phyloP scores from a whole-genome alignment of 2,888 invertebrate species.

The Formica aserva region DNA sequence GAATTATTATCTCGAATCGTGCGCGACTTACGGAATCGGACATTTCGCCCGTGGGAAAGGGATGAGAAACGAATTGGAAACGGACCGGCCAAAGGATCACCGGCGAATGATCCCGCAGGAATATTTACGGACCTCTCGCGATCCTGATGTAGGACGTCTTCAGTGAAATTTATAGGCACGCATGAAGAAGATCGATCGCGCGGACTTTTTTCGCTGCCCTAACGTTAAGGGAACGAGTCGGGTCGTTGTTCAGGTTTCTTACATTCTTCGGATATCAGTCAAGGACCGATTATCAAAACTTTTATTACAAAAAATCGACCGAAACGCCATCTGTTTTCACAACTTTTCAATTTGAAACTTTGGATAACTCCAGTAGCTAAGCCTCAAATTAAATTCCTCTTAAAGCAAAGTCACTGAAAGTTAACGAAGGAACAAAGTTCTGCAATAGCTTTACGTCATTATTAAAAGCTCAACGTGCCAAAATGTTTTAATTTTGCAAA shows the following conservation, averaged over 20 bases:
- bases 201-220: conserved; percentile 19
- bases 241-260: neutral
- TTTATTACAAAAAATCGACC: conserved; percentile 7
- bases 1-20: conserved; percentile 60
- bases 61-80: conserved; percentile 44
- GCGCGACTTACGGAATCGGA: conserved; percentile 60
- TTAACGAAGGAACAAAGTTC: conserved; percentile 53
- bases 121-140: conserved; percentile 40
- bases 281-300: neutral
- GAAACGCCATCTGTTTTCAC: conserved; percentile 28
- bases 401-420: conserved; percentile 45
- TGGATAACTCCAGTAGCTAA: conserved; percentile 24
- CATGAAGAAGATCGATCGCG: conserved; percentile 9
- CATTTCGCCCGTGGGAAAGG: conserved; percentile 27
- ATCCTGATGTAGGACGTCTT: conserved; percentile 55
- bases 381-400: conserved; percentile 53
- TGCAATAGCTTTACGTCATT: neutral
- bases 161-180: conserved; percentile 53
- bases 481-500: conserved; percentile 39
- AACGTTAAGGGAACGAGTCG: neutral
- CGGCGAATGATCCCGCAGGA: conserved; percentile 34
- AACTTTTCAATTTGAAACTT: conserved; percentile 51
- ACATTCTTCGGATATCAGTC: neutral
- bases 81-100: conserved; percentile 23
- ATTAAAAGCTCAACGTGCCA: conserved; percentile 11